Evolutionary conservation across 37 sponge, comb jelly and placozoan genomes (phyloP), one percentile per base, ranked within the genome.

Genomic region (Crambe crambe): DNA sequence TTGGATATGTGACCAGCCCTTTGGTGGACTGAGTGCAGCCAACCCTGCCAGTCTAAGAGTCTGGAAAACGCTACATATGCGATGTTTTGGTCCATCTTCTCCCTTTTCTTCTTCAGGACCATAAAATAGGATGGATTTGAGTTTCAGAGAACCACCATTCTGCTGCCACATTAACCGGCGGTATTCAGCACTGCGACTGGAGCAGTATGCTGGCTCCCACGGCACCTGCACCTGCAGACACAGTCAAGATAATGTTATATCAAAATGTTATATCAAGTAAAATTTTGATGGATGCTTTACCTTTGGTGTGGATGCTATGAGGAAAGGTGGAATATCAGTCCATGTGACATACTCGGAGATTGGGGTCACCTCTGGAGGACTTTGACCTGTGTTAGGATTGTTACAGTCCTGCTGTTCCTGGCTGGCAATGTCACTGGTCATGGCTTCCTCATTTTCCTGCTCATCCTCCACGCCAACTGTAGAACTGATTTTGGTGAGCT

Each of bases 1-100:
- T 2, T 83, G 61, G 25, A 95, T 91, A 75, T 83, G 69, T 27
- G 95, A 91, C 97, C 97, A 97, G 34, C 97, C 97, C 77, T 32
- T 75, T 26, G 59, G 64, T 12, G 95, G 97, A 17, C 58, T 27
- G 29, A 87, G 37, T n/a, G 90, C 93, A 59, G 66, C 66, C 58
- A 94, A 63, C 2, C 73, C 79, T 39, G 59, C 73, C 27, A 51
- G 73, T 34, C 36, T 23, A 27, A 29, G 56, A 56, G 68, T 3
- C n/a, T 22, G 62, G 12, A 54, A n/a, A 23, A 42, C 18, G 12
- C 0, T 58, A 9, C n/a, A 31, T 22, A 44, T 4, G 15, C 3
- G 42, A 25, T 40, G 17, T 40, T 27, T 61, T 40, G 23, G 41
- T n/a, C 3, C 26, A 6, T 3, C n/a, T 22, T 40, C 42, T 70